Conservation (phyloP, 1,140 invertebrate species). For the Psilanteris sp. region DNA sequence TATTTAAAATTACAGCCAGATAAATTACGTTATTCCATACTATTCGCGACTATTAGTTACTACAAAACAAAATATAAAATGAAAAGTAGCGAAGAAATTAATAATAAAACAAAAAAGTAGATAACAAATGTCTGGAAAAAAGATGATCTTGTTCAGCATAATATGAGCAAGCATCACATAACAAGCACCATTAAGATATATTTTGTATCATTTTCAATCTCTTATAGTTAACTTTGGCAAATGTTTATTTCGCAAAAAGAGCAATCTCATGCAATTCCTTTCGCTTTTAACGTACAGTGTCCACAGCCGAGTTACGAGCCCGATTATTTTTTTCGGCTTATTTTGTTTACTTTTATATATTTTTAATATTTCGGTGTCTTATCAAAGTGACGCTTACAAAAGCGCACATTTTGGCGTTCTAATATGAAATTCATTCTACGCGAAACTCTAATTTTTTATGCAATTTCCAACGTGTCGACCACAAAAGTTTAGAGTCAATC, state of each 20-base stretch:
- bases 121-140: constrained; percentile 29
- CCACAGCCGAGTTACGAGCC: constrained; percentile 61
- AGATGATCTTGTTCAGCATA: constrained; percentile 19
- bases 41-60: constrained; percentile 34
- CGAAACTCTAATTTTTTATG: constrained; percentile 49
- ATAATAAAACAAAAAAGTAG: constrained; percentile 1
- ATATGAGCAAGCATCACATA: constrained; percentile 55
- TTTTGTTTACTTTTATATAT: constrained; percentile 48
- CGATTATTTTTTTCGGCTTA: constrained; percentile 62
- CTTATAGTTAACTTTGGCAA: constrained; percentile 62
- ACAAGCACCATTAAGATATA: constrained; percentile 60
- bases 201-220: constrained; percentile 46
- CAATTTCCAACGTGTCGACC: constrained; percentile 22
- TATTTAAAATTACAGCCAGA: constrained; percentile 36
- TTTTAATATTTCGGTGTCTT: constrained; percentile 44
- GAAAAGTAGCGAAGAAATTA: constrained; percentile 3
- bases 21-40: constrained; percentile 31
- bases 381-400: constrained; percentile 40
- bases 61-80: constrained; percentile 19
- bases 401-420: constrained; percentile 50
- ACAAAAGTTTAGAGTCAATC: constrained; percentile 46
- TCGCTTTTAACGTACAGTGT: constrained; percentile 61
- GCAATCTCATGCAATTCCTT: constrained; percentile 59
- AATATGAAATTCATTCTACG: constrained; percentile 48
- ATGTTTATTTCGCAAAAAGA: constrained; percentile 61